Base-by-base conservation (phyloP, 2,888 invertebrate species). In the Sisyra terminalis region DNA sequence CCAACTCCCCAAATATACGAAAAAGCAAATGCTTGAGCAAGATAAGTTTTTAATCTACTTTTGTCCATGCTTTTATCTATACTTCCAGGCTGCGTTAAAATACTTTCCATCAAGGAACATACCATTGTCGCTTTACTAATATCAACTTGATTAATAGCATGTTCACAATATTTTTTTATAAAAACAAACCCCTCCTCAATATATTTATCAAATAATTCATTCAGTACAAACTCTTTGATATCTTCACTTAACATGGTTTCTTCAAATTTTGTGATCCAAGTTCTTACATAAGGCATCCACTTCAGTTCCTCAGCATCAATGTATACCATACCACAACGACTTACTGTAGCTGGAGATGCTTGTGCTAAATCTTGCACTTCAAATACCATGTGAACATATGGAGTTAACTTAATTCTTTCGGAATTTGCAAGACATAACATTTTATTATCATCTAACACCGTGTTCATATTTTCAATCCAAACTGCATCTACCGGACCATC, bases 401-500 rank as follows among this genome's bases (percentile, higher is more conserved):
- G 79, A 0, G 89, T 86, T 17, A 90, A 70, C 59, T 89, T 89
- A 47, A 92, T 92, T 46, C 88, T 69, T 61, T 88, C 90, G 0
- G 88, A 88, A 67, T 90, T 90, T 2, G 89, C 88, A 30, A 92
- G 65, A 52, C 90, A 90, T 30, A 92, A 60, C 87, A 90, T 88
- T 64, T 90, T 92, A 58, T 92, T 92, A 56, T 92, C 90, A 55
- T 92, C 92, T 5, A 90, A 66, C 0, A 89, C 89, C 0, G 90
- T 88, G 60, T 90, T 90, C 74, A 92, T 77, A 57, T 89, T 90
- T 61, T 92, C 92, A 48, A 92, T 90, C 90, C 92, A 92, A 14
- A 89, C 79, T 0, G 90, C 89, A 58, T 90, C 90, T 1, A 92
- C 89, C 0, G 86, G 90, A 0, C 90, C 90, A 57, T 90, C 90